Evolutionary conservation across 37 sponge, comb jelly and placozoan species (phyloP), one percentile per base, ranked within the genome.

Genomic region (Trichoplax adhaerens): DNA sequence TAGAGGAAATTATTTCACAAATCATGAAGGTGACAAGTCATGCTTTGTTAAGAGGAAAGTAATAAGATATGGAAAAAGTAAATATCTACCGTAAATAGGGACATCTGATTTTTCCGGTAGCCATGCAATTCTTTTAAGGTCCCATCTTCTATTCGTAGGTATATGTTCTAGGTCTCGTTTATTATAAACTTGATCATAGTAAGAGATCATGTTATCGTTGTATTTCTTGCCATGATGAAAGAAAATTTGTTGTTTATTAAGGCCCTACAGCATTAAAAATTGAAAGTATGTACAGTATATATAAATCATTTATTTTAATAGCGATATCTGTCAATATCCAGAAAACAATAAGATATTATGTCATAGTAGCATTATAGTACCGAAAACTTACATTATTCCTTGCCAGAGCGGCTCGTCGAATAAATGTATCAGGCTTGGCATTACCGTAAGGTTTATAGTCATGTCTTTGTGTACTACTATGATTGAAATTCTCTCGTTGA

Each of bases 221-320:
- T 93, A 83, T 52, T 75, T 62, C 10, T 78, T 71, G 6, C 94
- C 94, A 80, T 93, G 94, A 71, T 93, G 94, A 4, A 72, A 58
- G 68, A 93, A 85, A 4, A 93, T 65, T 4, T 82, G 82, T 6
- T 81, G 68, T 71, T 80, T 82, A 51, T 65, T 70, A 4, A 93
- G 72, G 1, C 94, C 94, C 88, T 90, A 54, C 56, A 58, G 46
- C 72, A 5, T 6, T 7, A 55, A 8, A 74, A 10, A 29, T 29
- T 29, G 29, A 29, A 29, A 29, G 29, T 29, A 29, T 29, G 29
- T 29, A 29, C 29, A 29, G 29, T 29, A 29, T 29, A 29, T 29
- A 29, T 29, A 29, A 29, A 29, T 29, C 29, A 29, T 29, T 29
- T 29, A 29, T 29, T 29, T 29, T 29, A 29, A 29, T 29, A 29